Base-by-base conservation (phyloP, 2,113 vertebrate species). In the Neogobius melanostomus region DNA sequence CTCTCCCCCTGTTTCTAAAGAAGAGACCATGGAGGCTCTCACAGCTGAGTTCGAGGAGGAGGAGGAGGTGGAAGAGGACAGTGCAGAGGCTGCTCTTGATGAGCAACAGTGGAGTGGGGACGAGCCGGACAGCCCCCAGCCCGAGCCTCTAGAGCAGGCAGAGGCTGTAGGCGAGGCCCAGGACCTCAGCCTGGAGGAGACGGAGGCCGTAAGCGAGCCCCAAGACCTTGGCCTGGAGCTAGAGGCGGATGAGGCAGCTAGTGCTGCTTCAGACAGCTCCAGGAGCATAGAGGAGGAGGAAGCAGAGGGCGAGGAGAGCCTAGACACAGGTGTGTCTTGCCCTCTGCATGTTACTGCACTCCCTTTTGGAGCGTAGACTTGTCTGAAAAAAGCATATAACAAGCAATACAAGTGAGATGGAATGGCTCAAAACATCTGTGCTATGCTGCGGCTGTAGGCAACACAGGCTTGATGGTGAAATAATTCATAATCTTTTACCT, bases 241-340 rank as follows among this genome's bases (percentile, higher is more conserved):
- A 80, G 85, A 82, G 75, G 91, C 75, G 75, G 66, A 70, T 43
- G 88, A 87, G 80, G 42, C 59, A 61, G 93, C 93, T 85, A 91
- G 87, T 91, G 89, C 88, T 88, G 91, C 87, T 51, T 64, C 89
- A 80, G 90, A 92, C 83, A 90, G 87, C 87, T 88, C 87, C 75
- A 90, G 93, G 90, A 93, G 93, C 90, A 90, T 89, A 90, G 91
- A 86, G 87, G 78, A 54, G 92, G 91, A 90, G 84, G 91, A 93
- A 47, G 68, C 74, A 94, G 91, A 90, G 91, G 82, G 64, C 43
- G 93, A 91, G 88, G 91, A 87, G 83, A 92, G 92, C 84, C 82
- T 90, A 63, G 88, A 91, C 92, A 95, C 95, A 97, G 95, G 94
- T 98, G 94, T 96, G 95, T 96, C 92, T 90, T 90, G 88, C 85